Base-by-base conservation (phyloP, 1,140 invertebrate species). In the Micrasema longulum region DNA sequence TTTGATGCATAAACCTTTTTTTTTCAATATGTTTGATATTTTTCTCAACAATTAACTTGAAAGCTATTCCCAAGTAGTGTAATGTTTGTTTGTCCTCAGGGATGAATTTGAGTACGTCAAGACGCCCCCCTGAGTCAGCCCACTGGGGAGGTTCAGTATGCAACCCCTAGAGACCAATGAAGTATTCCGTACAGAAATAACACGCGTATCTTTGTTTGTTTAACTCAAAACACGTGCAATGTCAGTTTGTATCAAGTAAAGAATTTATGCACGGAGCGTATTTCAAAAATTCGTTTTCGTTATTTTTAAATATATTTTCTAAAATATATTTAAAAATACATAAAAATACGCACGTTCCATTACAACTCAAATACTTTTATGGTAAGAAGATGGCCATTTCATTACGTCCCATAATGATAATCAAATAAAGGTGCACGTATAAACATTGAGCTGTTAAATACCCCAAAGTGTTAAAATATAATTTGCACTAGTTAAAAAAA, bases 101-200 rank as follows among this genome's bases (percentile, higher is more conserved):
- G 48, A 68, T 68, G 45, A 18, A 53, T 68, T 68, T 53, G 55
- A 68, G 65, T 68, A 68, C 43, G 22, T 41, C 41, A 7, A 9
- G n/a, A n/a, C 22, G 31, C 43, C 60, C 60, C 60, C 41, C 10
- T 6, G 26, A 10, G 12, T 38, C 16, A 16, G 50, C 38, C 57
- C 18, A 1, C 36, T 14, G 12, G 43, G 43, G 41, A 16, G 41
- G 60, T 31, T 64, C 38, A 12, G 26, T 31, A 64, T 47, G 14
- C 16, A 35, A 16, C 66, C 73, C 68, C 72, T 18, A 12, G 73
- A 48, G 73, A 45, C 68, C 62, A 74, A 74, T 74, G 73, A 70
- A 74, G 63, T 71, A 68, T 70, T 20, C 50, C 50, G 23, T 65
- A 57, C 66, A 35, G 52, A 72, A 72, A 72, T 72, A 72, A 72